Evolutionary conservation across 35 echinoderm and acorn worm species (phyloP).

Genomic region (Stichopus chloronotus): DNA sequence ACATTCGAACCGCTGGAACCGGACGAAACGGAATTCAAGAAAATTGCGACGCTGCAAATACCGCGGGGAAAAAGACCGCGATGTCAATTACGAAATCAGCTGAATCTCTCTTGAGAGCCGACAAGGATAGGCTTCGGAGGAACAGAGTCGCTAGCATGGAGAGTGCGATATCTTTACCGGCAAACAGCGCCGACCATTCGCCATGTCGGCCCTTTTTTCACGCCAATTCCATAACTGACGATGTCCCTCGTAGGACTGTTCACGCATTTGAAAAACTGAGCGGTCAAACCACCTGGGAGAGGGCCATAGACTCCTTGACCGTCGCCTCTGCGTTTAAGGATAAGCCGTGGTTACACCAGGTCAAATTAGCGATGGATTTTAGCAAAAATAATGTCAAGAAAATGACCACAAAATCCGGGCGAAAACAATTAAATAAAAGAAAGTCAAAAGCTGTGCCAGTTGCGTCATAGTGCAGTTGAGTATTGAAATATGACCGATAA

Average conservation of each 20-base stretch:
- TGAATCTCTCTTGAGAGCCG: conserved; percentile 43
- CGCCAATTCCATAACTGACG: conserved; percentile 33
- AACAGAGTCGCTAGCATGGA: conserved; percentile 88
- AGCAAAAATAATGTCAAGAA: conserved; percentile 80
- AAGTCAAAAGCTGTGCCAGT: conserved; percentile 24
- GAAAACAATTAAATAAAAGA: conserved; percentile 33
- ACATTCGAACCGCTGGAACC: conserved; percentile 79
- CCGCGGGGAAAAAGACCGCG: not conserved
- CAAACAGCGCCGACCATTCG: conserved; percentile 59
- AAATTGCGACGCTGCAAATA: not conserved
- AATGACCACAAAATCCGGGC: conserved; percentile 18
- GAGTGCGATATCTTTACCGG: conserved; percentile 78
- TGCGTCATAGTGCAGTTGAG: not conserved
- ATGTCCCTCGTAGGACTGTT: conserved; percentile 79
- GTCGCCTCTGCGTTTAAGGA: conserved; percentile 92
- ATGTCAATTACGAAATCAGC: conserved; percentile 55
- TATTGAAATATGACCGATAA: too few species aligned
- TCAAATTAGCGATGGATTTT: conserved; percentile 86
- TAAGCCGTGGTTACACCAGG: conserved; percentile 89
- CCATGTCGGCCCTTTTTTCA: conserved; percentile 78
- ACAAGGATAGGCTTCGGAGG: conserved; percentile 68
- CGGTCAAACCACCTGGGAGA: conserved; percentile 86
- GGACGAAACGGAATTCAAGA: conserved; percentile 31
- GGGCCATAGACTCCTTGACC: conserved; percentile 84
- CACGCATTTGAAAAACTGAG: conserved; percentile 78